Evolutionary conservation across 30 jellyfish, hydroid and myxozoan species (phyloP), one percentile per base, ranked within the genome.

Genomic region (Pelagia noctiluca): DNA sequence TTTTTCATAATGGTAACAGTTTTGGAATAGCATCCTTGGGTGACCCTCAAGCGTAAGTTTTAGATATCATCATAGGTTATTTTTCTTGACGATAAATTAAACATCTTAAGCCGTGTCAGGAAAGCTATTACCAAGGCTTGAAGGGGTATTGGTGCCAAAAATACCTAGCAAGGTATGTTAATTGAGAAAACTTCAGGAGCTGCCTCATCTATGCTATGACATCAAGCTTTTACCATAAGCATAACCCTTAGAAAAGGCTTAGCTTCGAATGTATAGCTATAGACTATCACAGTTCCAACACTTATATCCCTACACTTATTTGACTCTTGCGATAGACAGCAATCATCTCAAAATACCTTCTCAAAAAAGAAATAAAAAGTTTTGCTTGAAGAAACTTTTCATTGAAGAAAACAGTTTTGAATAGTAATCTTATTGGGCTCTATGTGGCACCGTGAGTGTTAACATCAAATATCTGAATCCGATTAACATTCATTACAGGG

Each of bases 401-500:
- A 5, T 42, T 8, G 16, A 42, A 16, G 16, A 42, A 42, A 42
- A 8, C 8, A 16, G 8, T 42, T 42, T 42, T 42, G 16, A 42
- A 42, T 42, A 42, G 57, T 42, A 16, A 42, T 42, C 16, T 42
- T 42, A 42, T 42, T 42, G 57, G 57, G 57, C 57, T 42, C 16
- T 42, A 42, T 42, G 57, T 42, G 57, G 57, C 57, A 42, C 57
- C 57, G 57, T 42, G 16, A 42, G 57, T 42, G 57, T 42, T 16
- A 42, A 16, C 57, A 42, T 42, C 57, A 5, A 42, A 42, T 8
- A 42, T 42, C 57, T 42, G 57, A 42, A 42, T 42, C 57, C 16
- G 16, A 42, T 42, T 42, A 16, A 42, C 57, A 42, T 42, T 42
- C 57, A 16, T 42, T 42, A 42, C 57, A 67, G 80, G 80, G 80